Evolutionary conservation across 2,888 invertebrate species (phyloP).

Genomic region (Periphyllus acericola): DNA sequence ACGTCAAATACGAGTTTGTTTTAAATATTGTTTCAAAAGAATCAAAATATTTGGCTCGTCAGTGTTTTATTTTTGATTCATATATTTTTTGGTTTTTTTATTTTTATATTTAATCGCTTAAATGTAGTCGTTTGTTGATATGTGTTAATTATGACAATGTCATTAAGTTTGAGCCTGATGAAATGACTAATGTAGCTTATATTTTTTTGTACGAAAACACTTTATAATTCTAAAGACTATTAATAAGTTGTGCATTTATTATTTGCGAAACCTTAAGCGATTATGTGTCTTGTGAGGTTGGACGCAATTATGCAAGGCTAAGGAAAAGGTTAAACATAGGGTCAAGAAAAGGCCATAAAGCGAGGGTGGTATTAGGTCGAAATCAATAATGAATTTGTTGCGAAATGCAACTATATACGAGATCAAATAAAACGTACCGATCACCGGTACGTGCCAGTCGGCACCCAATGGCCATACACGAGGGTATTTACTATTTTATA

Average conservation of each 20-base stretch:
- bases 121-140: background rate
- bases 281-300: background rate
- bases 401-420: background rate
- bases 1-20: background rate
- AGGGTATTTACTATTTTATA: no score
- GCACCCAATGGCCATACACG: no score
- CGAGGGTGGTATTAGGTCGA: background rate
- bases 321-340: background rate
- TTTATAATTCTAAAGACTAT: background rate
- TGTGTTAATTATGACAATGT: background rate
- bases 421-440: background rate
- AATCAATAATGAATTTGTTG: background rate
- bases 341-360: background rate
- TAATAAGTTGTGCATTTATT: background rate
- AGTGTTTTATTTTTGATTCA: background rate
- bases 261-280: background rate
- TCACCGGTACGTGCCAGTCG: background rate
- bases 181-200: background rate
- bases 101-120: background rate
- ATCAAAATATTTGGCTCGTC: background rate
- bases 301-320: background rate
- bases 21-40: background rate
- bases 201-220: background rate
- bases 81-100: no score
- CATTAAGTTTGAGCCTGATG: background rate